Conservation (phyloP, 2,797 vertebrate species). For the Halcyon badia region DNA sequence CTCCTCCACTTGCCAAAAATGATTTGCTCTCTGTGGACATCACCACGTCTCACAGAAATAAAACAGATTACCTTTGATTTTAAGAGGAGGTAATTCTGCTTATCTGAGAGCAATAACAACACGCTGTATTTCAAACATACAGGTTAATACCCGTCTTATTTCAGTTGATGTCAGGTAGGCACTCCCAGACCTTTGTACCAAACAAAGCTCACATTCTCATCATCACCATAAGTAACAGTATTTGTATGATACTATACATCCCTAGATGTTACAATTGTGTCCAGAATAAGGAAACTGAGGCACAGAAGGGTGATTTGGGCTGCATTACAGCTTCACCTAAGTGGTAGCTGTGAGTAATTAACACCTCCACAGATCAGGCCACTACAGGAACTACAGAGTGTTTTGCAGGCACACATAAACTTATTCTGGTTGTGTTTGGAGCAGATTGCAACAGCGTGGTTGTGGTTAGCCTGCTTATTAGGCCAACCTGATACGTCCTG, state of each 20-base stretch:
- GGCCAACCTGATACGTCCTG: neutral
- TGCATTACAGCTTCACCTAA: neutral
- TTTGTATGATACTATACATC: neutral
- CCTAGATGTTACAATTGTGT: neutral
- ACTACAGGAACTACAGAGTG: neutral
- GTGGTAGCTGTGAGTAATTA: neutral
- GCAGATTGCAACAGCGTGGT: neutral
- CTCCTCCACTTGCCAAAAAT: constrained; percentile 59
- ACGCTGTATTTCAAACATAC: neutral
- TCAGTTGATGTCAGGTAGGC: neutral
- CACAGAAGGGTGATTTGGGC: neutral
- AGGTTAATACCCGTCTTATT: neutral
- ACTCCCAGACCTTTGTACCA: neutral
- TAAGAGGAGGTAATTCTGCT: constrained; percentile 38
- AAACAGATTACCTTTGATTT: constrained; percentile 45
- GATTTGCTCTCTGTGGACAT: constrained; percentile 38
- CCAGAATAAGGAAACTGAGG: constrained; percentile 2
- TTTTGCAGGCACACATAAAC: constrained; percentile 11
- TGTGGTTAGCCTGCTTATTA: neutral
- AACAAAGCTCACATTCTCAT: neutral
- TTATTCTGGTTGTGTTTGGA: neutral
- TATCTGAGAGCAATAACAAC: constrained; percentile 32
- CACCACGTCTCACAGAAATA: constrained; percentile 13
- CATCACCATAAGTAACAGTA: neutral
- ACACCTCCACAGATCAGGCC: neutral